phyloP scores from a whole-genome alignment of 2,888 invertebrate species.

The Platycheirus rosarum region DNA sequence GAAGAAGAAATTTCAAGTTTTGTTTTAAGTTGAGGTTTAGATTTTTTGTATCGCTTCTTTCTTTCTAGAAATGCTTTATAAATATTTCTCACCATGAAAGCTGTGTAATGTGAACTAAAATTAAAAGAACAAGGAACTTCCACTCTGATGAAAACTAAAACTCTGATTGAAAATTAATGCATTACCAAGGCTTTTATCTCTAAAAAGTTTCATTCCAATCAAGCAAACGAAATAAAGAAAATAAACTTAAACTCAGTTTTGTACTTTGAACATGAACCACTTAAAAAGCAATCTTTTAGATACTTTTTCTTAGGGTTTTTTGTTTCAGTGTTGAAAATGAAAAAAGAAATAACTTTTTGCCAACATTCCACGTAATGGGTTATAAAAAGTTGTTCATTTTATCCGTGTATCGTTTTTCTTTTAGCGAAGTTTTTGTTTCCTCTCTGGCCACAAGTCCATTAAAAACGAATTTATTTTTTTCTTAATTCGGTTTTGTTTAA shows the following conservation, averaged over 20 bases:
- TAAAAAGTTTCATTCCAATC: constrained; percentile 15
- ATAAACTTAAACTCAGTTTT: constrained; percentile 17
- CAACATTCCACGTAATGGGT: constrained; percentile 14
- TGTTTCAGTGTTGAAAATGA: constrained; percentile 1
- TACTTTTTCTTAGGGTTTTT: not conserved
- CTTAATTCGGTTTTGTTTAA: too few species aligned
- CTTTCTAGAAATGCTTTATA: too few species aligned
- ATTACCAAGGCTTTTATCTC: not conserved
- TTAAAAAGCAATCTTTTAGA: constrained; percentile 4
- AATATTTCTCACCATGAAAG: too few species aligned
- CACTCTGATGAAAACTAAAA: not conserved
- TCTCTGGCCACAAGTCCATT: too few species aligned
- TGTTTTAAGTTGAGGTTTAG: too few species aligned
- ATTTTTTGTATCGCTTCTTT: too few species aligned
- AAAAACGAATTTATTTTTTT: not conserved
- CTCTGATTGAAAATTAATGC: constrained; percentile 27
- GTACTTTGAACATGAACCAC: not conserved
- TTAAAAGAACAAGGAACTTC: not conserved
- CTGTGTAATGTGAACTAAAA: too few species aligned
- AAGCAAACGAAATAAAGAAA: constrained; percentile 22
- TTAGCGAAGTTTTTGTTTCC: too few species aligned
- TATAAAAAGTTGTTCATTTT: not conserved
- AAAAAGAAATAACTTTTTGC: constrained; percentile 7
- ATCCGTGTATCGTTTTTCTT: not conserved
- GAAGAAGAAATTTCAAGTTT: too few species aligned